Evolutionary conservation across 2,113 vertebrate genomes (phyloP), one percentile per base, ranked within the genome.

Genomic region (Entelurus aequoreus): DNA sequence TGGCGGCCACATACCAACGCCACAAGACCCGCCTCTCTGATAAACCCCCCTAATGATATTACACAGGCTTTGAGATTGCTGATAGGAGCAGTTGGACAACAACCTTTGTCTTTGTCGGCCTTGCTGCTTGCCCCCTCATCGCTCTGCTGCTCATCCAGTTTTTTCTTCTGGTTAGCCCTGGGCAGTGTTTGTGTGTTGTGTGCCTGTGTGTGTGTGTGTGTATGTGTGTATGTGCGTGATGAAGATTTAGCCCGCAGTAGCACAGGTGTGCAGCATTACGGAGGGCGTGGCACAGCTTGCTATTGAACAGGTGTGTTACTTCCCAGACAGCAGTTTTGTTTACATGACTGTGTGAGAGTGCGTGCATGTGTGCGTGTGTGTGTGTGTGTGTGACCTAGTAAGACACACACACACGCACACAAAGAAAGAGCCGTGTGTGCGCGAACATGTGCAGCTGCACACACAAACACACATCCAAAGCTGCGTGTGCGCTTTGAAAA

Each of bases 301-400:
- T 80, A 81, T 78, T 79, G 77, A 85, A 83, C 85, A 88, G 86
- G 83, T 87, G 85, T 87, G 81, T 80, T 72, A 79, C 76, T 82
- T 87, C 80, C 76, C 80, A 84, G 83, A 83, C 78, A 78, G 79
- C 80, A 78, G 78, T 83, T 82, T 72, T 78, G 79, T 80, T 82
- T 75, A 76, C 68, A 76, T 63, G 68, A 50, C 53, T 52, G 57
- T 70, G 69, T 71, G 42, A 68, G 56, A 55, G 48, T 62, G 58
- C 51, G 68, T 5, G 62, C 48, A 66, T 46, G 54, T 54, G 54
- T 48, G 36, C 8, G 40, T 56, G 47, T 5, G 42, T 12, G 42
- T 78, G 66, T 74, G 77, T 46, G 42, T 46, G 62, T 77, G 71
- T 76, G 77, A 82, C 67, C 68, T 52, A 64, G 64, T 77, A 78